Percentiles rank a stretch among this genome's conserved stretches.
Conservation (phyloP, 2,888 invertebrate genomes). For the Caenorhabditis angaria region DNA sequence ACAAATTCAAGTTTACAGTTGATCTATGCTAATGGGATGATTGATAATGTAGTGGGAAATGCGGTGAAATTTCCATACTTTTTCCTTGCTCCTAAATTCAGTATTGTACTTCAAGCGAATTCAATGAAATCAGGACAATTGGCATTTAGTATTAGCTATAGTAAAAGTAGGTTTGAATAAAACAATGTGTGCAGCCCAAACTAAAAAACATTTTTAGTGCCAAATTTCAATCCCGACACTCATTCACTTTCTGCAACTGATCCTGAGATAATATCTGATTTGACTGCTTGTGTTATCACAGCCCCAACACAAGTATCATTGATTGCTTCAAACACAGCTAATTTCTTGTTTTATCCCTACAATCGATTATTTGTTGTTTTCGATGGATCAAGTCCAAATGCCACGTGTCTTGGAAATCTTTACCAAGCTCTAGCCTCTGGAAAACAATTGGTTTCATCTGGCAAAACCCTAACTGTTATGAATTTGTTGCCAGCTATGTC, state of each 20-base stretch:
- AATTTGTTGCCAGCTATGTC: background rate
- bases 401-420: background rate
- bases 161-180: background rate
- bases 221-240: background rate
- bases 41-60: background rate
- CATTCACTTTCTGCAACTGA: background rate
- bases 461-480: background rate
- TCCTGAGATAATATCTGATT: background rate
- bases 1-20: background rate
- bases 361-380: background rate
- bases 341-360: background rate
- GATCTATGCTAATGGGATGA: background rate
- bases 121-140: background rate
- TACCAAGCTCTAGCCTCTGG: background rate
- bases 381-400: background rate
- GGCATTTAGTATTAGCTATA: background rate
- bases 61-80: background rate
- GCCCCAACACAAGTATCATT: background rate
- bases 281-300: background rate
- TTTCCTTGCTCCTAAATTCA: background rate
- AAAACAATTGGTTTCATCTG: background rate
- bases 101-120: background rate
- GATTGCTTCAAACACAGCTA: background rate
- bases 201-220: background rate
- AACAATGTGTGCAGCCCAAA: background rate